Conservation (phyloP, 2,888 invertebrate species). For the Copidosoma aretas region DNA sequence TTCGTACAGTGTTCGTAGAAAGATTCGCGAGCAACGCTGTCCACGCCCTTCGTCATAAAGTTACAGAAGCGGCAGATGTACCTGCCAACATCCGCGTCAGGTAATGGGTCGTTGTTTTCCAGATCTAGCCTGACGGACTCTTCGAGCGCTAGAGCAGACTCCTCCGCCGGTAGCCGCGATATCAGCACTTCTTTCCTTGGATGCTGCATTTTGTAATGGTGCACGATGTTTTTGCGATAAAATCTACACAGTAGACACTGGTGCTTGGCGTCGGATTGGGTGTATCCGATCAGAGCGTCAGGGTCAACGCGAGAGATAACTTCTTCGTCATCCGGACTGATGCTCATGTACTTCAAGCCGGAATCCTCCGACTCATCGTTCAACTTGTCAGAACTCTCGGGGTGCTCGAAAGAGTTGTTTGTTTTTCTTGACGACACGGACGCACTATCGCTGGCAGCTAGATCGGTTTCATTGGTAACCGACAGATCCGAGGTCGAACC, state of each 20-base stretch:
- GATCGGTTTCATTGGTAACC: constrained; percentile 17
- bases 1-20: constrained; percentile 77
- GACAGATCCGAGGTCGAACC: constrained; percentile 15
- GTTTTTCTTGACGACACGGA: constrained; percentile 3
- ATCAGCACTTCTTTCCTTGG: constrained; percentile 71
- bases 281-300: constrained; percentile 35
- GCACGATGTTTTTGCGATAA: constrained; percentile 69
- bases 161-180: constrained; percentile 67
- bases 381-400: constrained; percentile 17
- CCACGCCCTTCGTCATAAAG: constrained; percentile 46
- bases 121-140: constrained; percentile 65
- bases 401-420: not conserved
- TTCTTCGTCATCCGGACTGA: constrained; percentile 17
- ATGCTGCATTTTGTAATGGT: constrained; percentile 73
- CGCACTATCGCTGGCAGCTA: not conserved
- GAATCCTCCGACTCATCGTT: constrained; percentile 32
- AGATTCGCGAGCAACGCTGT: constrained; percentile 51
- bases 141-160: constrained; percentile 66
- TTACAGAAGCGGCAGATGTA: constrained; percentile 58
- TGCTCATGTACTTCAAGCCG: not conserved
- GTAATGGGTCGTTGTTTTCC: constrained; percentile 41
- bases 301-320: constrained; percentile 22
- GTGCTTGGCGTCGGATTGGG: constrained; percentile 50
- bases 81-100: constrained; percentile 16
- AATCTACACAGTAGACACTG: constrained; percentile 71